Evolutionary conservation across 2,888 invertebrate genomes (phyloP), one percentile per base, ranked within the genome.

Genomic region (Argyra leucocephala): DNA sequence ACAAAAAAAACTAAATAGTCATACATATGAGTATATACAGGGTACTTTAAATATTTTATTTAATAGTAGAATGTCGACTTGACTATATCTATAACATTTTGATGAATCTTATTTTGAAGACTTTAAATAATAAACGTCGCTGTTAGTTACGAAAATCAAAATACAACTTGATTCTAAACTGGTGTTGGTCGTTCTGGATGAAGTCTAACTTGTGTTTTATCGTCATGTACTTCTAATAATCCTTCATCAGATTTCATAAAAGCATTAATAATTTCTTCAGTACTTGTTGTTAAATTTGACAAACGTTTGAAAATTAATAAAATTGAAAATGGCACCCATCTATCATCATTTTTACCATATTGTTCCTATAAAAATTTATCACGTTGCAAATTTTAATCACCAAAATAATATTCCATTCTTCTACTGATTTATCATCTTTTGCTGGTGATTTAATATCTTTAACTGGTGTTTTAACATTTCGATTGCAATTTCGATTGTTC

Each of bases 321-420:
- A 0, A 90, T 86, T 0, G 88, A 86, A 61, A 98, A 76, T 0
- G 92, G 86, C 22, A 99, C 86, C 98, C 98, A 94, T 3, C 93
- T 97, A 64, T 95, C 91, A 68, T 96, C 91, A 70, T 94, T 91
- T 69, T 91, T 82, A 71, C 86, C 86, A 1, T 91, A 85, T 80
- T 95, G 89, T 68, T 91, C 91, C 72, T 88, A 86, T n/a, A 99
- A 82, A 76, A 97, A 99, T 79, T 91, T 95, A 77, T 99, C 98
- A 67, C 90, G 85, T 0, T 89, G 88, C 64, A 99, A 82, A 80
- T 99, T 99, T 6, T 90, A 84, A 78, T 99, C 93, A 63, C 98
- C 96, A 82, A 91, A 92, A 57, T 79, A 80, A 66, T 78, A 78
- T 69, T 79, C 79, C 9, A 88, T 81, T 59, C 69, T 63, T 66